A percentile compares a stretch with the other conserved stretches of the same genome.
These are phyloP conservation scores for Diploscapter pachys DNA, from an alignment of 1,140 invertebrate genomes.

Conservation along the genomic window DNA sequence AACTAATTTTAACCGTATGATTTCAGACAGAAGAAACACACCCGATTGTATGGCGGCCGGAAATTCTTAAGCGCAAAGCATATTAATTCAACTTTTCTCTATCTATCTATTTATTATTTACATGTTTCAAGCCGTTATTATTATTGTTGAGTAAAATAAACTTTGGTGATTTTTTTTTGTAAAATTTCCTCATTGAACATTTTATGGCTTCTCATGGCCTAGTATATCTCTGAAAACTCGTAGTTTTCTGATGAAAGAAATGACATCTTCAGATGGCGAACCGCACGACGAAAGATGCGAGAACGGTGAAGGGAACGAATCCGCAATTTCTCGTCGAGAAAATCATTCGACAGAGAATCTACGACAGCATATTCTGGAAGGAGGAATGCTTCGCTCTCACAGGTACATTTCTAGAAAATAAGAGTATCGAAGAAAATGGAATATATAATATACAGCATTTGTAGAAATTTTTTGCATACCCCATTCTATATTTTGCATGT, in stretches of 20 bases:
- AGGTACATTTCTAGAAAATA: constrained; percentile 59
- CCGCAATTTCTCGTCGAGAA: constrained; percentile 99
- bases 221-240: too few species aligned
- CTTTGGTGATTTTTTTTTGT: too few species aligned
- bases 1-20: constrained; percentile 35
- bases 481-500: too few species aligned
- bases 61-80: constrained; percentile 81
- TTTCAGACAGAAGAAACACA: constrained; percentile 86
- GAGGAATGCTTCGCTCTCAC: constrained; percentile 99
- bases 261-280: constrained; percentile 77
- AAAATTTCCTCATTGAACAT: too few species aligned
- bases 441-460: too few species aligned
- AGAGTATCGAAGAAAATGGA: too few species aligned
- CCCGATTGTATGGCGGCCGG: constrained; percentile 93
- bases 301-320: constrained; percentile 95
- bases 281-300: constrained; percentile 95
- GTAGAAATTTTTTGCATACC: too few species aligned
- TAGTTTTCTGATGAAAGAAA: too few species aligned
- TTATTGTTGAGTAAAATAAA: too few species aligned
- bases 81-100: constrained; percentile 65
- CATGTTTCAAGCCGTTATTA: too few species aligned
- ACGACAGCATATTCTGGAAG: constrained; percentile 98
- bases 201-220: too few species aligned
- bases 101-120: background rate
- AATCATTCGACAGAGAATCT: constrained; percentile 94